Base-by-base conservation (phyloP, 2,888 invertebrate genomes). In the Zele albiditarsus region DNA sequence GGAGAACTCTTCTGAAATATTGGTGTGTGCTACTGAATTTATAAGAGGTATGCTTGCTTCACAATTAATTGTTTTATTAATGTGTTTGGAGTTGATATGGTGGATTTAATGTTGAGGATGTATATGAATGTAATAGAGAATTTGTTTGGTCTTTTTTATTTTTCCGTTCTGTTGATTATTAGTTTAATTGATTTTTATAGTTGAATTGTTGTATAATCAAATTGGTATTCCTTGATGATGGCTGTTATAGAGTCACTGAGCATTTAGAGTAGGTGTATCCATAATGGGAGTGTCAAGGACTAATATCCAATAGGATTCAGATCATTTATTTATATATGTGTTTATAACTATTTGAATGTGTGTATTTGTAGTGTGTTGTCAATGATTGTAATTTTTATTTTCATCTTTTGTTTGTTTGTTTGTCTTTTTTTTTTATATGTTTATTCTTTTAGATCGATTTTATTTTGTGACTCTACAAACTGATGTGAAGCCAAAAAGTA, bases 401-500 rank as follows among this genome's bases (percentile, higher is more conserved):
- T 27, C 58, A 71, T 16, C 38, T 66, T 73, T 60, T 57, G 28
- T 63, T 63, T 3, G 65, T 57, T 53, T 42, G 71, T 42, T 73
- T 57, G 14, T n/a, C 42, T 16, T 57, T 65, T 33, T 69, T 66
- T 46, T 46, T 46, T 46, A 46, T n/a, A n/a, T n/a, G n/a, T n/a
- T 23, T 42, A 38, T 74, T 76, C 31, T 73, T 49, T 80, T 82
- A 89, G 89, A 94, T 90, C 93, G 94, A 38, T 90, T 97, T 76
- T 96, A 95, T 90, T 96, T 97, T 90, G 92, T 93, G 72, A 93
- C 93, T 71, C 92, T 95, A 82, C 91, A 92, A 81, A 91, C 91
- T 71, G 91, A 92, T 72, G 92, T 92, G 84, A 90, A 91, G 79
- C 91, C 94, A 42, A 93, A 92, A 86, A 94, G 92, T 80, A 94